These are phyloP conservation scores for Heterotilapia buettikoferi DNA, from an alignment of 2,113 vertebrate genomes.

Conservation along the genomic window DNA sequence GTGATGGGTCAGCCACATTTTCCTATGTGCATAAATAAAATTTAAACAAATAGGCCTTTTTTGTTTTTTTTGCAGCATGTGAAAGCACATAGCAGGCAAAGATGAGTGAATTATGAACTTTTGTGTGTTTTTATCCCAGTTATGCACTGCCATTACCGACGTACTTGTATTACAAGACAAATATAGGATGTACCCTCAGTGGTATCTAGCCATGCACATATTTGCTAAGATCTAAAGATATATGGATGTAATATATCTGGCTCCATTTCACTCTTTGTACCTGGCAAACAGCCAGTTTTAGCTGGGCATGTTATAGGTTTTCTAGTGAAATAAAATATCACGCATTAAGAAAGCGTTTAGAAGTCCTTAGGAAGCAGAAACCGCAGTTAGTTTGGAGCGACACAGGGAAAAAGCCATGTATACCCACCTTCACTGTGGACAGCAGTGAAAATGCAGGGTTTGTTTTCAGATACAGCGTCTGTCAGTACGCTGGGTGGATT, in stretches of 20 bases:
- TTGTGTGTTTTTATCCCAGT: neutral
- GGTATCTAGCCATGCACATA: neutral
- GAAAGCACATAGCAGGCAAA: neutral
- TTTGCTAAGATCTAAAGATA: neutral
- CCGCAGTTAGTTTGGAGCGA: neutral
- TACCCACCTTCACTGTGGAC: neutral
- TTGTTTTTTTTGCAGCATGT: neutral
- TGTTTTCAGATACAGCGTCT: neutral
- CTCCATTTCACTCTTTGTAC: neutral
- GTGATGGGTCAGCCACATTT: neutral
- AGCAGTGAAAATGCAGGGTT: neutral
- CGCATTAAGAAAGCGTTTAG: neutral
- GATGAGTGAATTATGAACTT: neutral
- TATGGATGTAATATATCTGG: neutral
- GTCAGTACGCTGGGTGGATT: neutral
- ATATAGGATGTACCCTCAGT: neutral
- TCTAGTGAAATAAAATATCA: neutral
- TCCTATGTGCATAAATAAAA: neutral
- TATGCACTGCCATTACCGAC: neutral
- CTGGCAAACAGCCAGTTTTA: neutral
- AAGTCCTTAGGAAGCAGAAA: neutral
- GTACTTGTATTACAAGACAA: neutral
- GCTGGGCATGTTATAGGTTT: neutral
- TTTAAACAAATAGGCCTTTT: neutral
- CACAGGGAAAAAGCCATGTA: neutral